Evolutionary conservation across 2,113 vertebrate species (phyloP).

Genomic region (Mirza zaza): DNA sequence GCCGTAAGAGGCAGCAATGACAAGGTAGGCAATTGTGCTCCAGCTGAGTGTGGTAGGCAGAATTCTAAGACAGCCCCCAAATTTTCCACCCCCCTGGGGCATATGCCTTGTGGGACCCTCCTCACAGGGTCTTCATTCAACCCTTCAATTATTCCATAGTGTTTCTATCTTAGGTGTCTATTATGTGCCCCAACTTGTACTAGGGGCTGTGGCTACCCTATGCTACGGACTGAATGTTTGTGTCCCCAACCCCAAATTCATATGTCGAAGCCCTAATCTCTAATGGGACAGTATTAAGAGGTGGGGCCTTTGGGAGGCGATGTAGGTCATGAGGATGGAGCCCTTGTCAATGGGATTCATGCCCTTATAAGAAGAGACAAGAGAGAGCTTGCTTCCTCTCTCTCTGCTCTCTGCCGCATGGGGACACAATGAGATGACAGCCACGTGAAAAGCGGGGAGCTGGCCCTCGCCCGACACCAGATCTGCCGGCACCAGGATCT

Average conservation of each 20-base stretch:
- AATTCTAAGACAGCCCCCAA: not conserved
- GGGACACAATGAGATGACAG: not conserved
- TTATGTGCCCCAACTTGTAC: not conserved
- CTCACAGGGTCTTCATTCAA: too few relatives aligned
- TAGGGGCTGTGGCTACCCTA: not conserved
- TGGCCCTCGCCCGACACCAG: not conserved
- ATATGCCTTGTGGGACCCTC: not conserved
- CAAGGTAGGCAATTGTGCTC: not conserved
- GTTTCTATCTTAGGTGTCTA: not conserved
- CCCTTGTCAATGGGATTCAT: too few relatives aligned
- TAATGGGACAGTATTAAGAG: not conserved
- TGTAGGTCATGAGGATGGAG: not conserved
- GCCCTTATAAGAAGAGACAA: not conserved
- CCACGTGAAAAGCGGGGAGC: not conserved
- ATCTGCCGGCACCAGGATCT: not conserved
- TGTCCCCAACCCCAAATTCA: not conserved
- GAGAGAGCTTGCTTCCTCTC: not conserved
- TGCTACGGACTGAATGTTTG: not conserved
- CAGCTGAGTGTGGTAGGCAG: not conserved
- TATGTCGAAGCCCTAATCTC: not conserved
- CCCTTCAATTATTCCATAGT: not conserved
- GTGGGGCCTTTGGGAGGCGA: not conserved
- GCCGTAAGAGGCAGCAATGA: not conserved
- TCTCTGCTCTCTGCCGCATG: not conserved
- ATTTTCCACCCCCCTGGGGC: rapidly evolving